Evolutionary conservation across 2,113 vertebrate genomes (phyloP).

Genomic region (Tragelaphus imberbis): DNA sequence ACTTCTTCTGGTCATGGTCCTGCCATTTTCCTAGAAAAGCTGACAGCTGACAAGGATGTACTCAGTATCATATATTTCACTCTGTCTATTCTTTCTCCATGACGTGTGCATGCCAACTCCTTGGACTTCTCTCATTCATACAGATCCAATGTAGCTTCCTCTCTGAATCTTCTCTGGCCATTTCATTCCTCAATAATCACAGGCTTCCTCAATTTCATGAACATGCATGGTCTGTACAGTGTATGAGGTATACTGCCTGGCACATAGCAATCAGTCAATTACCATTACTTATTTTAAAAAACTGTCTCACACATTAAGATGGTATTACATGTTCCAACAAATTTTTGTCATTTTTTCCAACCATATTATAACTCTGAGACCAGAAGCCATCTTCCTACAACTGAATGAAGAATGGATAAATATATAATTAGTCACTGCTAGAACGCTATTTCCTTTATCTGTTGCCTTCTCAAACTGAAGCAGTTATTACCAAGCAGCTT

Average conservation of each 20-base stretch:
- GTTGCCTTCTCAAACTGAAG: not conserved
- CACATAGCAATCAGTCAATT: not conserved
- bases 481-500: not conserved
- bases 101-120: not conserved
- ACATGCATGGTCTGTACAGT: not conserved
- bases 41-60: accelerated
- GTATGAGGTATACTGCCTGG: not conserved
- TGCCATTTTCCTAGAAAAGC: not conserved
- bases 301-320: not conserved
- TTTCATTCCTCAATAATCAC: not conserved
- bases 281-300: not conserved
- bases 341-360: not conserved
- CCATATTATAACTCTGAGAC: not conserved
- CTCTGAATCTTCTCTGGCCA: not conserved
- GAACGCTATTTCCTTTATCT: not conserved
- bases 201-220: not conserved
- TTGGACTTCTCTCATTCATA: not conserved
- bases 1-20: not conserved
- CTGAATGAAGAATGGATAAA: not conserved
- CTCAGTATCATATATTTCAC: not conserved
- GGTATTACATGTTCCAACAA: not conserved
- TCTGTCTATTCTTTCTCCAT: not conserved
- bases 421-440: not conserved
- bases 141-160: not conserved
- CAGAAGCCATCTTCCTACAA: not conserved